Evolutionary conservation across 2,888 invertebrate genomes (phyloP).

Genomic region (Eristalinus sepulchralis): DNA sequence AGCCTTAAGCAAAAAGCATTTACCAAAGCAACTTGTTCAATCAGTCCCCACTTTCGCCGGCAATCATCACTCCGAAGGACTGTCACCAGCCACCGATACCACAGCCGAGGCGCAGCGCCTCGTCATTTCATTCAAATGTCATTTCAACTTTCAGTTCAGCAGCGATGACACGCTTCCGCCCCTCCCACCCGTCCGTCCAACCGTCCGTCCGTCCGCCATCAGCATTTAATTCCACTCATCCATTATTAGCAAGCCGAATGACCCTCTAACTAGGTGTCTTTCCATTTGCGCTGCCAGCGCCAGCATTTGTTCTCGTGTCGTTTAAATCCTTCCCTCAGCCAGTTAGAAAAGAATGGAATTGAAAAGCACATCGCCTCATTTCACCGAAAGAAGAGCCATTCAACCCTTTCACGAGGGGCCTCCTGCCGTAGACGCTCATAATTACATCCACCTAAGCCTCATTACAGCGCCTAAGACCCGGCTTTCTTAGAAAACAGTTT

Average conservation of each 20-base stretch:
- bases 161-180: not conserved
- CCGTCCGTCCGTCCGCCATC: not conserved
- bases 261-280: conserved; percentile 48
- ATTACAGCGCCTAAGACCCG: conserved; percentile 46
- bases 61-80: not conserved
- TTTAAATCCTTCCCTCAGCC: conserved; percentile 35
- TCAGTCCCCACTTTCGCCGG: not conserved
- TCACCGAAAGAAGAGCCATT: conserved; percentile 32
- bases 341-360: conserved; percentile 26
- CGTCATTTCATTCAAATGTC: not conserved
- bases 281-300: conserved; percentile 1
- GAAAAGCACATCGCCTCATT: conserved; percentile 51
- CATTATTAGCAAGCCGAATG: conserved; percentile 25
- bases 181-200: not conserved
- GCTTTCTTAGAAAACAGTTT: conserved; percentile 17
- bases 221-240: conserved; percentile 5
- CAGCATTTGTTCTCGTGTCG: conserved; percentile 10
- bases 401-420: conserved; percentile 32
- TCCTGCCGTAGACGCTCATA: conserved; percentile 41
- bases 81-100: not conserved
- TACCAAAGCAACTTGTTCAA: not conserved
- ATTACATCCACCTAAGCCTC: conserved; percentile 58
- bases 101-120: not conserved
- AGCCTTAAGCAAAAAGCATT: not conserved
- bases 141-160: not conserved